Conservation (phyloP, 2,113 vertebrate species). For the Gadus macrocephalus region DNA sequence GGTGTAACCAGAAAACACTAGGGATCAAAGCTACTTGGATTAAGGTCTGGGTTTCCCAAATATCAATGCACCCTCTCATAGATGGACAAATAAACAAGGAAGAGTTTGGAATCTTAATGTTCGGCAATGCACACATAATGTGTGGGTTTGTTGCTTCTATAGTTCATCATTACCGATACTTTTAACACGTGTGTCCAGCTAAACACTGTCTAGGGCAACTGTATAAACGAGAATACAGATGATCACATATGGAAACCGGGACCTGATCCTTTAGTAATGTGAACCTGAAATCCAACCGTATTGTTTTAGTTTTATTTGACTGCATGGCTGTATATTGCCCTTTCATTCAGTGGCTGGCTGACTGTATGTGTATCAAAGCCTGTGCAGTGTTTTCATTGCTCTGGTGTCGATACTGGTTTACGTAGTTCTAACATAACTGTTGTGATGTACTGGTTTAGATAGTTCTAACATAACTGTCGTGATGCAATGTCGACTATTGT, state of each 20-base stretch:
- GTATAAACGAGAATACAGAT: background rate
- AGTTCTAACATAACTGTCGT: background rate
- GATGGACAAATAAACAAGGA: too few species aligned
- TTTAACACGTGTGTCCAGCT: too few species aligned
- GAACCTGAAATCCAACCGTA: background rate
- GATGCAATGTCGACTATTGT: background rate
- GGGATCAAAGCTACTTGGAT: background rate
- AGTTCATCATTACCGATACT: too few species aligned
- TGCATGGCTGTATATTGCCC: conserved; percentile 59
- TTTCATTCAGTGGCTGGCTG: conserved; percentile 42
- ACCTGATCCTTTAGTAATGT: conserved; percentile 18
- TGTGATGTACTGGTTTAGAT: background rate
- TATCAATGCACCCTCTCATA: too few species aligned
- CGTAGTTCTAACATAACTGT: background rate
- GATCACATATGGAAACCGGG: conserved; percentile 20
- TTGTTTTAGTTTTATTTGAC: conserved; percentile 12
- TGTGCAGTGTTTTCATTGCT: conserved; percentile 26
- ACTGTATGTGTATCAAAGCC: conserved; percentile 16
- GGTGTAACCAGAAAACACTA: background rate
- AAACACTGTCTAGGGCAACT: too few species aligned
- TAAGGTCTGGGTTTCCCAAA: too few species aligned
- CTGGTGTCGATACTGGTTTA: background rate
- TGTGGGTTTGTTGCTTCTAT: too few species aligned
- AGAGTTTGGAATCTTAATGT: too few species aligned
- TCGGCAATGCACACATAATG: too few species aligned